Base-by-base conservation (phyloP, 2,113 vertebrate species). In the Etia nguti region DNA sequence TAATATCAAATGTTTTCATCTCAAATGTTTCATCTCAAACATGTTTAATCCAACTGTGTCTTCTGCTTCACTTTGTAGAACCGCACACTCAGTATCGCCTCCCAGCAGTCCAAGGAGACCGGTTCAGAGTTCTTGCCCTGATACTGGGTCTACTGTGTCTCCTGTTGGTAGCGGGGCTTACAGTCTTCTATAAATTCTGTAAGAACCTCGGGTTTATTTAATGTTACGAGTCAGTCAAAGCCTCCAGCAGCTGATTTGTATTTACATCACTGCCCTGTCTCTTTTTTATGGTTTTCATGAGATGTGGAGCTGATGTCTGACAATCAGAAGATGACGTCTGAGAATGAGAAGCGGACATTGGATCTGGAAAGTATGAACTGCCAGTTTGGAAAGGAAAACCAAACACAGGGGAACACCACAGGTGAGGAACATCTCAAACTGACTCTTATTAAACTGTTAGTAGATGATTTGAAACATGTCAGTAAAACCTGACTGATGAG, bases 81-180 rank as follows among this genome's bases (percentile, higher is more conserved):
- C 10, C 1, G 13, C 10, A 8, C 16, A 6, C 20, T 77, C 29
- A 6, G 6, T 36, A 12, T 5, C 41, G 0, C 26, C 54, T 2
- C 36, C 48, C 31, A 13, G 6, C 50, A 2, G 59, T 31, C 2
- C 46, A 9, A 0, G 83, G 68, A 41, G 79, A 55, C 46, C 6
- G 0, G 1, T 48, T 62, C 2, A 79, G 12, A 55, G 22, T 20
- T 2, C 54, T 8, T 2, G 60, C 43, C 0, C 24, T 82, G 56
- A 4, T 26, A 9, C 79, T 91, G 70, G 62, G 10, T 29, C 11
- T 86, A 1, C 57, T 93, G 8, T 84, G 88, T 18, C 8, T 93
- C 20, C 24, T 93, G 56, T 2, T 92, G 16, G 5, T 48, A 1
- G 20, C 3, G 1, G 60, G 29, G 15, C 26, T 88, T 41, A 5